Evolutionary conservation across 2,113 vertebrate species (phyloP), one percentile per base, ranked within the genome.

Genomic region (Tympanuchus pallidicinctus): DNA sequence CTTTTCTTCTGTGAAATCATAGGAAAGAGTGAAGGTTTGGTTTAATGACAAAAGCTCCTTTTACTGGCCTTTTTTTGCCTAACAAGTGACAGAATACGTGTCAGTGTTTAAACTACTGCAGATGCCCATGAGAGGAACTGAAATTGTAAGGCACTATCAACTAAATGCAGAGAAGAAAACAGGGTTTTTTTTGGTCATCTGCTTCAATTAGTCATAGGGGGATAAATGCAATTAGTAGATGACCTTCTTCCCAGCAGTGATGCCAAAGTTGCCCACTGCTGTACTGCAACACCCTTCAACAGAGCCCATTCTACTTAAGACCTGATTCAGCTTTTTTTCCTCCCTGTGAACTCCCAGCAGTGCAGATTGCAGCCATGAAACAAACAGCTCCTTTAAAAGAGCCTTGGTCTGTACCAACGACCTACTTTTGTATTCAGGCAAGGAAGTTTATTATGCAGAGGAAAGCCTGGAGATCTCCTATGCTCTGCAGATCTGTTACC

Each of bases 301-400:
- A 74, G 47, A 75, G 74, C 1, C 70, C 18, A 4, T 76, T 91
- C 85, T 87, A 7, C 43, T 21, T 4, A 50, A 77, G 80, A 80
- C n/a, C 77, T 38, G 19, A 66, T 63, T 28, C 61, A 32, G 69
- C 43, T 28, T 18, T 4, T 25, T 1, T 1, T 0, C 2, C 2
- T 0, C 2, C 14, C 5, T 0, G 7, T 25, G 54, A 52, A 61
- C n/a, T 36, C 56, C 90, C 93, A 70, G 77, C 60, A 65, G 90
- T 0, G 48, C 11, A 50, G 10, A 73, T 34, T 89, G 50, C 10
- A 52, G 82, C n/a, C 82, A 73, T 84, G 89, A 86, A 89, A 48
- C 16, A 1, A 45, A 12, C 24, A 2, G 74, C 30, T 70, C 36
- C 77, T 73, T 40, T 89, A 60, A 73, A 69, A 84, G 36, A 67